Base-by-base conservation (phyloP, 2,113 vertebrate species). In the Eidolon helvum region DNA sequence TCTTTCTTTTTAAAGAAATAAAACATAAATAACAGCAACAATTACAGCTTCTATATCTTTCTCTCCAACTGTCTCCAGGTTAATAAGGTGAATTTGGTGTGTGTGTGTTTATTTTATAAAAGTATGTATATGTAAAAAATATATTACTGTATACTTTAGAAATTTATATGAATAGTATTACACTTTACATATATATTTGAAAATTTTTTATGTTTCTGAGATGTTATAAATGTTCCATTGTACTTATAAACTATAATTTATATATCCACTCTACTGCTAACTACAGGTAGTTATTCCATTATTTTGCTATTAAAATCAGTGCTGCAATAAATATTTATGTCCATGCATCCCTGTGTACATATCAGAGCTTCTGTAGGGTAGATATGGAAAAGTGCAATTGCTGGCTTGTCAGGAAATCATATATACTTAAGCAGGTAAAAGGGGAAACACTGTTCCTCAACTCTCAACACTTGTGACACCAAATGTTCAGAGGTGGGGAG, bases 121-220 rank as follows among this genome's bases (percentile, higher is more conserved):
- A 92, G 35, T 74, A 63, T 57, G 10, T 40, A 63, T 57, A 43
- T 80, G 38, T 69, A 77, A 77, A 28, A 74, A n/a, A 59, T 66
- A 35, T 40, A 78, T 69, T 83, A 68, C 65, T 80, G 15, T 69
- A 71, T 14, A 57, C 66, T 88, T 96, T 68, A 59, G 40, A 74
- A 92, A 74, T 78, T 33, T 72, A 66, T n/a, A 18, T 43, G 28
- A 38, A 63, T 3, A 33, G 18, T 63, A 53, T 50, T 45, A 82
- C 45, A 59, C 14, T 53, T 92, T 33, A 4, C 4, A 59, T 87
- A 30, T 40, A 5, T 33, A 61, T 78, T 87, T 83, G 66, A 87
- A 74, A 94, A 82, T 78, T 4, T 14, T 24, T 94, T 96, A 79
- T 90, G 4, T 50, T 95, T 97, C n/a, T 89, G 35, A 86, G 28